Base-by-base conservation (phyloP, 2,888 invertebrate genomes). In the Tigriopus californicus region DNA sequence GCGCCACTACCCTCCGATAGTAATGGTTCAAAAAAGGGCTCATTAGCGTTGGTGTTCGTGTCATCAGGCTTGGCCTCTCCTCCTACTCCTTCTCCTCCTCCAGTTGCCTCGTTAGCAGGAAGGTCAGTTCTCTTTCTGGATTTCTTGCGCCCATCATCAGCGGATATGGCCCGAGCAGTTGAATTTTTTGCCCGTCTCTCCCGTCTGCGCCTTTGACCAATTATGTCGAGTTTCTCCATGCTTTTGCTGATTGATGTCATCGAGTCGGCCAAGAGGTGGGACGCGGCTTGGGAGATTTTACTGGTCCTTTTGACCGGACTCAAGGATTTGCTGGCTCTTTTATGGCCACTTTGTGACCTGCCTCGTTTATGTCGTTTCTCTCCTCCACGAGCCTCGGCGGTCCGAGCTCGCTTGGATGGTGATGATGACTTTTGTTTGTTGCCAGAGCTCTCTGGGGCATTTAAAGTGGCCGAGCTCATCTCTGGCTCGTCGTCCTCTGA, bases 211-310 rank as follows among this genome's bases (percentile, higher is more conserved):
- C 20, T 20, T 4, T 18, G 42, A 20, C 41, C 56, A 46, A 56
- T 46, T 12, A 56, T n/a, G 33, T 56, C 56, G n/a, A 59, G 42
- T 46, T 59, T 59, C 24, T 59, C 59, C 51, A 59, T 41, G 42
- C 59, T 59, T 52, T 59, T 59, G 24, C 59, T 59, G 22, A 59
- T 25, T 18, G 59, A 49, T 5, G 59, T 44, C 22, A 51, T 49
- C 20, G 59, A 59, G 4, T 49, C 20, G 22, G 49, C 20, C 22
- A 49, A 49, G 12, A 33, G 33, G 33, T 33, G 33, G 33, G 33
- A 33, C 33, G 33, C 33, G 3, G 33, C 33, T 33, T 33, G 33
- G 3, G 33, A 33, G 33, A 22, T 49, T 15, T 12, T 49, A 12
- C 20, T 22, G 12, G 22, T 13, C 22, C 49, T 15, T 22, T 49